Evolutionary conservation across 2,113 vertebrate genomes (phyloP), one percentile per base, ranked within the genome.

Genomic region (Cromileptes altivelis): DNA sequence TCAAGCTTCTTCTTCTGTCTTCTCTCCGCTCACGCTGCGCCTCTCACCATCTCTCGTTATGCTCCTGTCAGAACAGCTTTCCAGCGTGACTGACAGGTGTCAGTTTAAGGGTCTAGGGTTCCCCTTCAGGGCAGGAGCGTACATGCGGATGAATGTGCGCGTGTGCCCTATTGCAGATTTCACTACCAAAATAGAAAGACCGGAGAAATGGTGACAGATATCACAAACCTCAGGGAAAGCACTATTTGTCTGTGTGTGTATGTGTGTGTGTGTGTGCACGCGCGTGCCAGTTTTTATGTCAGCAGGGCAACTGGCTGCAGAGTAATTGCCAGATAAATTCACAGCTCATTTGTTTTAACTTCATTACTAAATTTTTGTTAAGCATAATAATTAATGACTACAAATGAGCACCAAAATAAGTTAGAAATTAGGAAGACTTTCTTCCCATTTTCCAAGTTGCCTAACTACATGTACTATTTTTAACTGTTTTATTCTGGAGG

Each of bases 41-140:
- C 62, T 84, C 84, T 84, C 83, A 61, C 75, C 70, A 40, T 58
- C 74, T 84, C 73, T 90, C 52, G 56, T 92, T 93, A 87, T 81
- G 91, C 74, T 82, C 73, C 85, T 81, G 91, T 92, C 91, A 77
- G 80, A 49, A 30, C 76, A 25, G 83, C 83, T 84, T 60, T 81
- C 89, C 87, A 40, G 56, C 52, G 18, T 95, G 92, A 95, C 63
- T 94, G 95, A 89, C 93, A 93, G 89, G 78, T 93, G 92, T 94
- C 94, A 82, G 86, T 91, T 85, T 84, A 25, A 85, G 76, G 85
- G 90, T 79, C 68, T 63, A 69, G 58, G 87, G 84, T 84, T 86
- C 56, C 84, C 84, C 81, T 81, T 72, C 75, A 79, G 85, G 84
- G 84, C 82, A 77, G 53, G n/a, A 33, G 75, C 9, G 37, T 67